Evolutionary conservation across 1,140 invertebrate species (phyloP).

Genomic region (Aphaenogaster ashmeadi): DNA sequence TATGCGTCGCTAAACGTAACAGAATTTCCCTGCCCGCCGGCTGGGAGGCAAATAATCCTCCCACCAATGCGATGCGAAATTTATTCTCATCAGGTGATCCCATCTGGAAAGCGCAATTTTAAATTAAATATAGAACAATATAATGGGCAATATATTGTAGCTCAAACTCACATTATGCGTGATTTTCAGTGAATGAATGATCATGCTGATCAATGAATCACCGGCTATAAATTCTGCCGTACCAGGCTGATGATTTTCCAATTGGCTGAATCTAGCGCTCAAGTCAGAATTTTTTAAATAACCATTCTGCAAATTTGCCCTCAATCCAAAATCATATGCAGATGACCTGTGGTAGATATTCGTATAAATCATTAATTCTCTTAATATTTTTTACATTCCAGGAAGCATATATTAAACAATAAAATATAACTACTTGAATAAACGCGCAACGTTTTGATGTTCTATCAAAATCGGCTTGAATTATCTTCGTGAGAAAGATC

Average conservation of each 20-base stretch:
- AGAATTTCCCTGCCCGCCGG: constrained; percentile 94
- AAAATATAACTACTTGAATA: constrained; percentile 52
- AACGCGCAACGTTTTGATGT: not conserved
- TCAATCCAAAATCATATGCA: constrained; percentile 82
- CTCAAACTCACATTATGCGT: constrained; percentile 88
- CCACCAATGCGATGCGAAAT: constrained; percentile 93
- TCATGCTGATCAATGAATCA: constrained; percentile 88
- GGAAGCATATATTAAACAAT: constrained; percentile 89
- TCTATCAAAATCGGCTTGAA: constrained; percentile 14
- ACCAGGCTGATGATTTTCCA: constrained; percentile 90
- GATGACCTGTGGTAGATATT: constrained; percentile 79
- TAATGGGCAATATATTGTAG: not conserved
- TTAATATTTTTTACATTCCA: constrained; percentile 6
- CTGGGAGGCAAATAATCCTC: constrained; percentile 94
- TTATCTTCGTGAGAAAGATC: not conserved
- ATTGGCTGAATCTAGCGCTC: constrained; percentile 88
- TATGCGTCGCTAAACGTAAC: constrained; percentile 93
- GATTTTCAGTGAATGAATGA: constrained; percentile 90
- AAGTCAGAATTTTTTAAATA: constrained; percentile 88
- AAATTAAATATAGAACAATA: constrained; percentile 23
- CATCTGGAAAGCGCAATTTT: constrained; percentile 85
- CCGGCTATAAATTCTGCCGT: constrained; percentile 89
- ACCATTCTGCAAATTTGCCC: constrained; percentile 79
- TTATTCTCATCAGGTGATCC: constrained; percentile 92
- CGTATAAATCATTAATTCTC: constrained; percentile 70